Evolutionary conservation across 1,140 invertebrate species (phyloP).

Genomic region (Zophobas atratus): DNA sequence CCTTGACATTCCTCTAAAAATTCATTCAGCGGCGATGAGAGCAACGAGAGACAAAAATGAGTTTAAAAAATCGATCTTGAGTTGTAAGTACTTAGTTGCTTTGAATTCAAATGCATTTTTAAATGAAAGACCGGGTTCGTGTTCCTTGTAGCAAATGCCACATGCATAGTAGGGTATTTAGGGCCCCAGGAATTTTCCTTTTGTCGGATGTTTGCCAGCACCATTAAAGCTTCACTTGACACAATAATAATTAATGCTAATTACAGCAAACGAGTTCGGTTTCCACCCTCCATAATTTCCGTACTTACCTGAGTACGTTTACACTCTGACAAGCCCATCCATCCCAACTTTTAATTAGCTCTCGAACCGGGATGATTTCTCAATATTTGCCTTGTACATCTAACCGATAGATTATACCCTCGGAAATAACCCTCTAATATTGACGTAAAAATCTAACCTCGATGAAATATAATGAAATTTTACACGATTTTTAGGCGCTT

Average conservation of each 20-base stretch:
- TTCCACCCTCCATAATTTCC: background rate
- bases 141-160: too few species aligned
- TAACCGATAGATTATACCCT: conserved; percentile 2
- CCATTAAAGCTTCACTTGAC: background rate
- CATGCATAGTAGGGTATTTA: background rate
- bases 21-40: too few species aligned
- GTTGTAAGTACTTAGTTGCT: too few species aligned
- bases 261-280: background rate
- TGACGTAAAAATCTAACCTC: conserved; percentile 19
- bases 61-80: too few species aligned
- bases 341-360: conserved; percentile 2
- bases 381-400: conserved; percentile 9
- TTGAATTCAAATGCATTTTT: too few species aligned
- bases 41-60: too few species aligned
- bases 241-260: conserved; percentile 7
- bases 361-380: conserved; percentile 10
- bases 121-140: too few species aligned
- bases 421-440: conserved; percentile 18
- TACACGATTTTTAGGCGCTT: conserved; percentile 41
- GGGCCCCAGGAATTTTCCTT: background rate
- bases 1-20: too few species aligned
- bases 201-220: background rate
- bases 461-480: conserved; percentile 40
- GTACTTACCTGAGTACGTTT: background rate
- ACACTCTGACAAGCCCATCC: background rate